Conservation (phyloP, 2,113 vertebrate species). For the Oenanthe oenanthe region DNA sequence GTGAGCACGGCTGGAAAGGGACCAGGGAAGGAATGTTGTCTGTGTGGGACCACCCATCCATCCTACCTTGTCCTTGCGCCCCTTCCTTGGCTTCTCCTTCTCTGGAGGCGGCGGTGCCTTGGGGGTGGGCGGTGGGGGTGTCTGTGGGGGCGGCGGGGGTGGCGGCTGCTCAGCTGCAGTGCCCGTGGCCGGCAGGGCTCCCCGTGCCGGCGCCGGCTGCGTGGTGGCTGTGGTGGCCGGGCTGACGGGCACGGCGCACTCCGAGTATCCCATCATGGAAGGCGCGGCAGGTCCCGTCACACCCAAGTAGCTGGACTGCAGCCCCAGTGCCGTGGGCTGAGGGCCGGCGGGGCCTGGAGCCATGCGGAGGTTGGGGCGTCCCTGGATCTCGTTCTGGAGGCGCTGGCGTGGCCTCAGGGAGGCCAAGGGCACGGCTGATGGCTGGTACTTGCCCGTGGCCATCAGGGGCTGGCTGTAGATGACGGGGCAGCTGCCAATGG, state of each 20-base stretch:
- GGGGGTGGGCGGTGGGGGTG: constrained; percentile 34
- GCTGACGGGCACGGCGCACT: constrained; percentile 71
- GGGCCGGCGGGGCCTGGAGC: not conserved
- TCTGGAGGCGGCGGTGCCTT: constrained; percentile 63
- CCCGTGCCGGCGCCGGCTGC: constrained; percentile 75
- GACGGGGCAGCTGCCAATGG: constrained; percentile 93
- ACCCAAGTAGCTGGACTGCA: constrained; percentile 79
- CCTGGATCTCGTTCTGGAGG: constrained; percentile 66
- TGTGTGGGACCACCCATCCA: rapidly evolving
- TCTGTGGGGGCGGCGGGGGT: constrained; percentile 62
- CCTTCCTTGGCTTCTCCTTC: constrained; percentile 87
- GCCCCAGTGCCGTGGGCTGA: constrained; percentile 39
- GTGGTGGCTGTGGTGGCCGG: constrained; percentile 61
- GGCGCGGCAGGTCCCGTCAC: constrained; percentile 71
- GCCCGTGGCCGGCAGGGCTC: constrained; percentile 37
- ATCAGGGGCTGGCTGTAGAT: constrained; percentile 87
- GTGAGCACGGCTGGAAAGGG: not conserved
- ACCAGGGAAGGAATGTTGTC: rapidly evolving
- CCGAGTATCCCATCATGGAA: constrained; percentile 76
- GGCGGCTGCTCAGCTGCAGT: constrained; percentile 48
- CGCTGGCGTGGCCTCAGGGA: constrained; percentile 19
- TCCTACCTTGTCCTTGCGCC: constrained; percentile 90
- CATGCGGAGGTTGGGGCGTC: constrained; percentile 2
- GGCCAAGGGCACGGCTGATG: not conserved
- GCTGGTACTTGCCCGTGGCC: constrained; percentile 74